Evolutionary conservation across 1,140 invertebrate genomes (phyloP).

Genomic region (Aphis craccivora): DNA sequence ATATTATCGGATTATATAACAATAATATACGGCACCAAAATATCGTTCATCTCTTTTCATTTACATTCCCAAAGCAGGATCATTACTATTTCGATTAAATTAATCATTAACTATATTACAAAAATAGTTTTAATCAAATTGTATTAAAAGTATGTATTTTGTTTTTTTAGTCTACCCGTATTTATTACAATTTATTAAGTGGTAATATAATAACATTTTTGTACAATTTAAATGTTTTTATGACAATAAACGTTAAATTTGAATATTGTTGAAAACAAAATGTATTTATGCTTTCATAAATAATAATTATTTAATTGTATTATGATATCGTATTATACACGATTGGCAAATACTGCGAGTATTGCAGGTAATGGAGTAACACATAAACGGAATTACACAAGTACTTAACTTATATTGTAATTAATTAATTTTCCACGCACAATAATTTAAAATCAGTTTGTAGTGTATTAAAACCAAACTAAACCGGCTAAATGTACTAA

Average conservation of each 20-base stretch:
- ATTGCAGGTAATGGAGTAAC: background rate
- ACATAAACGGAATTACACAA: background rate
- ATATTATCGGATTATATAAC: too few species aligned
- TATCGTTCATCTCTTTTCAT: background rate
- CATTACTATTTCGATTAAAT: background rate
- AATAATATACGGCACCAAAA: background rate
- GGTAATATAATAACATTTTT: background rate
- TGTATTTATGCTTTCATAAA: background rate
- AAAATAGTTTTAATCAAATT: background rate
- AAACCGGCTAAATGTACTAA: background rate
- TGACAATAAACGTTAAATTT: background rate
- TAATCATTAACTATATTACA: background rate
- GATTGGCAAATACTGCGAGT: background rate
- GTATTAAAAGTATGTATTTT: background rate
- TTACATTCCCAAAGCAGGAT: background rate
- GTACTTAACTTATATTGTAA: background rate
- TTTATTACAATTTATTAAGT: background rate
- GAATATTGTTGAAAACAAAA: background rate
- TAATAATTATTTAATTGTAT: background rate
- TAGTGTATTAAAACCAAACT: background rate
- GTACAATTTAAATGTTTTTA: background rate
- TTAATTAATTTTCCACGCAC: background rate
- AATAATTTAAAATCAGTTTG: background rate
- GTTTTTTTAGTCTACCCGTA: background rate
- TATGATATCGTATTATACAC: background rate